Conservation (phyloP, 2,888 invertebrate genomes). For the Pecten maximus region DNA sequence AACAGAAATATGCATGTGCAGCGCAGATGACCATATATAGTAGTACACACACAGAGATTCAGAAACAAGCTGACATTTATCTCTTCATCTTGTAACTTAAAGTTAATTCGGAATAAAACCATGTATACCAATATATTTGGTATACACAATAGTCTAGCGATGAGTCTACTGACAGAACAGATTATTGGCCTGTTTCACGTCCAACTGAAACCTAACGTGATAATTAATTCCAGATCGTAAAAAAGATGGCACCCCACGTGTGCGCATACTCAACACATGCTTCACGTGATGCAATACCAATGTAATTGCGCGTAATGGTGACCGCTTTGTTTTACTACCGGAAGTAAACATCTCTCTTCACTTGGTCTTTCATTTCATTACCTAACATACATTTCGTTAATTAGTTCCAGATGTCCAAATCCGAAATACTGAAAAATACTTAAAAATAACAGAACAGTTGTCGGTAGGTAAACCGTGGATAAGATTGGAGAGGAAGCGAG, state of each 20-base stretch:
- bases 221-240: background rate
- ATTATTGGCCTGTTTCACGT: background rate
- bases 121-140: too few species aligned
- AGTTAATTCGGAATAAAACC: too few species aligned
- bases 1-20: too few species aligned
- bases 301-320: slow-evolving; percentile 17
- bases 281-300: background rate
- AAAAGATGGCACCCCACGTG: background rate
- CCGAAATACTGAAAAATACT: background rate
- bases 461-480: background rate
- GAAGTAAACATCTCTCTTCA: slow-evolving; percentile 24
- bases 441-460: background rate
- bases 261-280: background rate
- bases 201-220: background rate
- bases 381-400: background rate
- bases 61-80: too few species aligned
- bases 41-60: too few species aligned
- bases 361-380: background rate
- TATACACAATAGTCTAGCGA: too few species aligned
- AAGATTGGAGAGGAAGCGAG: background rate
- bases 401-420: background rate
- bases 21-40: too few species aligned
- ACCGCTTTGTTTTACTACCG: slow-evolving; percentile 15
- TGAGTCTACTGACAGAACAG: too few species aligned
- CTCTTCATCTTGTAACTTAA: too few species aligned